Base-by-base conservation (phyloP, 2,113 vertebrate species). In the Chionomys nivalis region DNA sequence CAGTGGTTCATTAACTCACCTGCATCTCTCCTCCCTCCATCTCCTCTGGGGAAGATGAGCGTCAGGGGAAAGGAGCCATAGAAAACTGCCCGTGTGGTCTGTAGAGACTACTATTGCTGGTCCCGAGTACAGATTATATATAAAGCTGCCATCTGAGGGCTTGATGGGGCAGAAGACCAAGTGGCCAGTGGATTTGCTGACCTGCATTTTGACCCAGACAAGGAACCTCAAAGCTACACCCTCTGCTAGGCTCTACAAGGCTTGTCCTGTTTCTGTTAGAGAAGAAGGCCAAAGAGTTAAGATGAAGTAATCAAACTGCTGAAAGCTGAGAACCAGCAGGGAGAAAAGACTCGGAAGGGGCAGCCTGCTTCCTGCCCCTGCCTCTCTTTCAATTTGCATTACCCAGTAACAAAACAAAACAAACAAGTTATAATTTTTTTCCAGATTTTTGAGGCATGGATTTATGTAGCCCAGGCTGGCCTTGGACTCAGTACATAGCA, bases 1-100 rank as follows among this genome's bases (percentile, higher is more conserved):
- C 19, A 75, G 19, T 58, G 55, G 73, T 75, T 63, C 83, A 85
- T 95, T 68, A 91, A 96, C 92, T 93, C 63, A 87, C 68, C 63
- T 93, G 88, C 75, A n/a, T 87, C 87, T 93, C 94, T 78, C 70
- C 96, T 87, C 26, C 28, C 63, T 83, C 85, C 85, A n/a, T 70
- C 91, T 96, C 61, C 65, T 97, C 76, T 79, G 8, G n/a, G 39
- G 24, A 85, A 36, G 47, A 61, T 5, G 65, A 87, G 52, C 75
- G 33, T 36, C 4, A 17, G 31, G 14, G 90, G 49, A 95, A 87
- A 42, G 21, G 55, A 94, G 52, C 36, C 26, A 85, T 75, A 33
- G 94, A 75, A 95, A 75, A 42, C 58, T 90, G 49, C 52, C 70
- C 47, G 9, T 24, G 8, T 63, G 44, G 31, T 70, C 70, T 90